These are phyloP conservation scores for Helleia helle DNA, from an alignment of 2,888 invertebrate genomes.

Conservation along the genomic window DNA sequence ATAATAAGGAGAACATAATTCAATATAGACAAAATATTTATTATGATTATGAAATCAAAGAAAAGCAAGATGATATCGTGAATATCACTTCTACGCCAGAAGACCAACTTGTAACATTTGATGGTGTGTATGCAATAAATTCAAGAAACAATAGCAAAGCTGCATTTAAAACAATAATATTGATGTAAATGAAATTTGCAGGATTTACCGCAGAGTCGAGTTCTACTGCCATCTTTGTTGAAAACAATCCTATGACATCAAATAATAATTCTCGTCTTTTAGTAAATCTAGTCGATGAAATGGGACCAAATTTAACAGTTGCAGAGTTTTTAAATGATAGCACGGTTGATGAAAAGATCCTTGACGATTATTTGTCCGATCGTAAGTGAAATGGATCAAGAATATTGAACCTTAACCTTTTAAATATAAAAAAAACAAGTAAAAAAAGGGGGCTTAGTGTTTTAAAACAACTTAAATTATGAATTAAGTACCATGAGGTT, in stretches of 20 bases:
- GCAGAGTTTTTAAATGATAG: conserved; percentile 13
- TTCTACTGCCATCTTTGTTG: no score
- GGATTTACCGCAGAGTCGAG: background rate
- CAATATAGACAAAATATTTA: conserved; percentile 32
- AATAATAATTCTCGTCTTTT: conserved; percentile 9
- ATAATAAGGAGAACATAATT: conserved; percentile 20
- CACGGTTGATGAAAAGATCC: conserved; percentile 20
- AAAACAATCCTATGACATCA: background rate
- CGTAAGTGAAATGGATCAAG: conserved; percentile 51
- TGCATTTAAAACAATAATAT: background rate
- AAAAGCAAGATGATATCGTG: conserved; percentile 20
- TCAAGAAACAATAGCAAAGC: background rate
- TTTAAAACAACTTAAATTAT: no score
- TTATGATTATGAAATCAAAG: conserved; percentile 35
- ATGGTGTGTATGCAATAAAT: conserved; percentile 14
- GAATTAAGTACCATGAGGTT: no score
- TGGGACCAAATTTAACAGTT: conserved; percentile 8
- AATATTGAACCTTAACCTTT: no score
- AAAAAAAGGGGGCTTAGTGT: no score
- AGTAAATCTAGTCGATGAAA: conserved; percentile 10
- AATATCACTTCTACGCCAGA: background rate
- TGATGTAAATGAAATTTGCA: conserved; percentile 1
- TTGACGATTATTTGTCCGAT: conserved; percentile 45
- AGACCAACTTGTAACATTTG: background rate
- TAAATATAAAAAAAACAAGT: no score